Evolutionary conservation across 2,888 invertebrate species (phyloP), one percentile per base, ranked within the genome.

Genomic region (Chymomyza procnemis): DNA sequence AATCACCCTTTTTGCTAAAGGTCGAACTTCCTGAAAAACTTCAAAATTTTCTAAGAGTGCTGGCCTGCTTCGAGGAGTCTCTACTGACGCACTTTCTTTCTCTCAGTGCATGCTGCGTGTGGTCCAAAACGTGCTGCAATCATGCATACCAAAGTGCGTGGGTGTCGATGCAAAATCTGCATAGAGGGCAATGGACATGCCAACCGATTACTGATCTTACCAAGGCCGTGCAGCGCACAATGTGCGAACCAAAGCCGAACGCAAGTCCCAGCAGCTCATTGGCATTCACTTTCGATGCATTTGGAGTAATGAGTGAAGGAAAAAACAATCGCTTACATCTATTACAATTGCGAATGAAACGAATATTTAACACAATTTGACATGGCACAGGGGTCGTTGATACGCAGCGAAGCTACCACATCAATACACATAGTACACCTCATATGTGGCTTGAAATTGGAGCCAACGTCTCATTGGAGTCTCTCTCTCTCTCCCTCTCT

Each of bases 201-300:
- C 16, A 61, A 34, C 61, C 19, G 56, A 55, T 66, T 19, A 34
- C 55, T 41, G 34, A 41, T 41, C 34, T 41, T 41, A 12, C 12
- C 34, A 41, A 41, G 34, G 34, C 34, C 34, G 12, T n/a, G n/a
- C 26, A 6, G 6, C 3, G 26, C 34, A 41, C 34, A 41, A 41
- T 41, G 34, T 41, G 34, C 12, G 34, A 41, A 41, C 34, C 34
- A 41, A 41, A 41, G 1, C 34, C 12, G 34, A 41, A 41, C 34
- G 12, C 34, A 1, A 41, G 34, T 41, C 34, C 34, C 34, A 41
- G 34, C 34, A 41, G 34, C 34, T 46, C 18, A 54, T 14, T 14
- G 55, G 59, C 68, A 66, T 50, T 68, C 70, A 71, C 62, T 66
- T 71, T 70, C 62, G 52, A 59, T 61, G 46, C 50, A 19, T 50